These are phyloP conservation scores for Cyanocitta stelleri DNA, from an alignment of 2,113 vertebrate species.

Conservation along the genomic window DNA sequence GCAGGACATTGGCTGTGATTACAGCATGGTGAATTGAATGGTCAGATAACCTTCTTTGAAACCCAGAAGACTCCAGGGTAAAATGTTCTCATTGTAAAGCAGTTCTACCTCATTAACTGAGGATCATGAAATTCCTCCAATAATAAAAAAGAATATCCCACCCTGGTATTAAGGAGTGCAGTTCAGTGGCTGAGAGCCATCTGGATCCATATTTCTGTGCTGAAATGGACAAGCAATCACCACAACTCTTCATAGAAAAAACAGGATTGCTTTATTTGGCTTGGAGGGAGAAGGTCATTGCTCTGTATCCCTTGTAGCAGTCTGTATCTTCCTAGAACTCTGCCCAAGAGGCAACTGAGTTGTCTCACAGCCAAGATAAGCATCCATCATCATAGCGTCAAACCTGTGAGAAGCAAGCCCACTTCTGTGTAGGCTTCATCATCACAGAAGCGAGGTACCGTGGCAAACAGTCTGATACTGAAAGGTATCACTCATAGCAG, in stretches of 20 bases:
- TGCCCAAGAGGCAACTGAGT: neutral
- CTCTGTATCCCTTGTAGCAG: neutral
- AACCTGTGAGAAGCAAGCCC: neutral
- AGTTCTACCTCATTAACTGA: neutral
- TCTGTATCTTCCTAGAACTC: neutral
- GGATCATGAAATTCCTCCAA: neutral
- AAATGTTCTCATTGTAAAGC: neutral
- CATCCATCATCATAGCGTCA: rapidly evolving
- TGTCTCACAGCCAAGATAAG: neutral
- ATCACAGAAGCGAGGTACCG: neutral
- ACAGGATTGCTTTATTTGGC: neutral
- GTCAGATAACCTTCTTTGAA: neutral
- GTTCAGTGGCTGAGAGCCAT: neutral
- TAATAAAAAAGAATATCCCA: neutral
- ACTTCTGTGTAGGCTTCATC: neutral
- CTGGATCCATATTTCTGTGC: neutral
- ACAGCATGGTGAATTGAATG: neutral
- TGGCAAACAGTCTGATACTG: neutral
- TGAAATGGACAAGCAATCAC: neutral
- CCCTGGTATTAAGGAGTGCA: neutral
- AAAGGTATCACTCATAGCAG: neutral
- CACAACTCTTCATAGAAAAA: neutral
- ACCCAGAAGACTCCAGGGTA: neutral
- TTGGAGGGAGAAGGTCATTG: neutral
- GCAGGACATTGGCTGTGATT: neutral